A percentile compares a stretch with the other conserved stretches of the same genome.
These are phyloP conservation scores for Notolepis coatsorum DNA, from an alignment of 2,797 vertebrate genomes.

Conservation along the genomic window DNA sequence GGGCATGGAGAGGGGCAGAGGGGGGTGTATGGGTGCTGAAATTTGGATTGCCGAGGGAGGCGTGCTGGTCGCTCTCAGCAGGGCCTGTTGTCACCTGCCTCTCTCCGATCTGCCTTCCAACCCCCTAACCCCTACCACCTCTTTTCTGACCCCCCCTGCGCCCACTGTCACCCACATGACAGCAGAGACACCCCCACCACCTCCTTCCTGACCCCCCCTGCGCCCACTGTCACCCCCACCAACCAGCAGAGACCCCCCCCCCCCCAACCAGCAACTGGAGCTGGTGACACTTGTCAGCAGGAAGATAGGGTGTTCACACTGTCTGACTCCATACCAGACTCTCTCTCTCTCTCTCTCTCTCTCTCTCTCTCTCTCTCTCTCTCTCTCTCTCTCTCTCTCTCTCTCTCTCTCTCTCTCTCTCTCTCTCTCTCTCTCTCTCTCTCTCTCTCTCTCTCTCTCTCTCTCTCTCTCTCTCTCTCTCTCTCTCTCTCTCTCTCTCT, in stretches of 20 bases:
- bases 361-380: conserved; percentile 38
- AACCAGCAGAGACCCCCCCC: conserved; percentile 64
- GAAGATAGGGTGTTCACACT: conserved; percentile 53
- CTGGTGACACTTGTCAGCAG: conserved; percentile 75
- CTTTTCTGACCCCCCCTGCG: conserved; percentile 31
- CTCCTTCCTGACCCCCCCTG: conserved; percentile 30
- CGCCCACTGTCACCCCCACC: conserved; percentile 35
- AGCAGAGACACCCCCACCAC: conserved; percentile 56
- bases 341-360: conserved; percentile 3
- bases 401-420: not conserved
- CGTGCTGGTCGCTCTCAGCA: conserved; percentile 63
- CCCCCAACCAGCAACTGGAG: conserved; percentile 60
- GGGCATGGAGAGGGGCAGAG: conserved; percentile 57
- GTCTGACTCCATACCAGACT: conserved; percentile 46
- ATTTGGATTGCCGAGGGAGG: conserved; percentile 60
- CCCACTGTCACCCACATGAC: conserved; percentile 45
- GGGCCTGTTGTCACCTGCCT: conserved; percentile 66
- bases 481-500: not conserved
- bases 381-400: conserved; percentile 29
- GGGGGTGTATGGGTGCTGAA: conserved; percentile 68
- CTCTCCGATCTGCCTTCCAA: conserved; percentile 50
- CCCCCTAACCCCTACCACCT: conserved; percentile 18
- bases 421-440: not conserved
- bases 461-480: not conserved
- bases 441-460: conserved; percentile 4